Conservation (phyloP, 1,140 invertebrate genomes). For the Glomeris maerens region DNA sequence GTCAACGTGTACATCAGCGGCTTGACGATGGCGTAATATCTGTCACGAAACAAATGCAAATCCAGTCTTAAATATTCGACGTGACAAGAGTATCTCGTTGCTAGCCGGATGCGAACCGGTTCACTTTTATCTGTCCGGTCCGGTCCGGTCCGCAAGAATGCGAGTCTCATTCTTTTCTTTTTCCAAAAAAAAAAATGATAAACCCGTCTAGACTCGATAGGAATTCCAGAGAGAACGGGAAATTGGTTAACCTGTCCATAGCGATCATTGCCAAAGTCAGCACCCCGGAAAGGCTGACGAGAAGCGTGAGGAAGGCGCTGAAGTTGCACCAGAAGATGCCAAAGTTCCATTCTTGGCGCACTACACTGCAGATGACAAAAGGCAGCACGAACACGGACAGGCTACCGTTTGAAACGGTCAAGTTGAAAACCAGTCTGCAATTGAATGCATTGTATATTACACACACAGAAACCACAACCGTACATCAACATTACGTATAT, state of each 20-base stretch:
- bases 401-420: constrained; percentile 16
- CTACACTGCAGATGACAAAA: constrained; percentile 11
- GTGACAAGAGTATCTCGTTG: background rate
- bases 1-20: constrained; percentile 16
- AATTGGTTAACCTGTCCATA: constrained; percentile 14
- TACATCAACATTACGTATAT: background rate
- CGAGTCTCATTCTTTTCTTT: background rate
- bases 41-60: background rate
- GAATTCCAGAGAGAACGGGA: background rate
- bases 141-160: background rate
- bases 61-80: background rate
- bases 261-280: constrained; percentile 15
- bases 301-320: constrained; percentile 11
- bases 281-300: constrained; percentile 12
- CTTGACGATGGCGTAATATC: constrained; percentile 17
- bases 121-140: background rate
- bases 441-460: no score
- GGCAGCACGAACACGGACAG: constrained; percentile 14
- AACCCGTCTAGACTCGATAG: background rate
- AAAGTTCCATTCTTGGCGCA: constrained; percentile 14
- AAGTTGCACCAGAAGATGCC: constrained; percentile 15
- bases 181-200: constrained; percentile 3
- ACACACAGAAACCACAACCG: background rate
- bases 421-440: constrained; percentile 16
- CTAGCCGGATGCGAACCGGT: no score